A percentile compares a stretch with the other conserved stretches of the same genome.
These are phyloP conservation scores for Rhombomys opimus DNA, from an alignment of 2,113 vertebrate genomes.

Conservation along the genomic window DNA sequence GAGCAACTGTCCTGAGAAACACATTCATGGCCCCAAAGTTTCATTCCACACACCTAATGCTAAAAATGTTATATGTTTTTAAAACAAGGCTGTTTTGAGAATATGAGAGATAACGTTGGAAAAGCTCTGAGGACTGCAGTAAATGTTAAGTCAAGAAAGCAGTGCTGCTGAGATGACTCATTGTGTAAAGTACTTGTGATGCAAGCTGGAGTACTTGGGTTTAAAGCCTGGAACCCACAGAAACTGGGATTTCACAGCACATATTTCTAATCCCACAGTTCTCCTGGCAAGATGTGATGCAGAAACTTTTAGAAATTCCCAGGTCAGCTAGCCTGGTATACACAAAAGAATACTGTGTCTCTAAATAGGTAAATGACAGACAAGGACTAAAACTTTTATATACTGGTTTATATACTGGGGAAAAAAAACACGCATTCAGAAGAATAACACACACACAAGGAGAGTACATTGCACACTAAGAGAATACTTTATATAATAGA, in stretches of 20 bases:
- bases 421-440: not conserved
- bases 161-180: not conserved
- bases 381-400: too few species aligned
- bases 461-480: rapidly evolving
- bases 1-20: not conserved
- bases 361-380: too few species aligned
- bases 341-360: too few species aligned
- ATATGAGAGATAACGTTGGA: not conserved
- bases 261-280: not conserved
- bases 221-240: not conserved
- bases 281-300: not conserved
- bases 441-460: not conserved
- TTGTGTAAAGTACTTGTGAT: not conserved
- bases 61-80: not conserved
- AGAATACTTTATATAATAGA: not conserved
- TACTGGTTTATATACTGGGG: not conserved
- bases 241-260: not conserved
- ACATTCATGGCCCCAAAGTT: not conserved
- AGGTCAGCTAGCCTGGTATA: too few species aligned
- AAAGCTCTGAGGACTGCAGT: not conserved
- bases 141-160: not conserved
- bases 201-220: too few species aligned
- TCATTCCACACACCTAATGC: too few species aligned
- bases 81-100: not conserved
- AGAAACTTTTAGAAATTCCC: not conserved